Evolutionary conservation across 2,113 vertebrate genomes (phyloP).

Genomic region (Dicaeum eximium): DNA sequence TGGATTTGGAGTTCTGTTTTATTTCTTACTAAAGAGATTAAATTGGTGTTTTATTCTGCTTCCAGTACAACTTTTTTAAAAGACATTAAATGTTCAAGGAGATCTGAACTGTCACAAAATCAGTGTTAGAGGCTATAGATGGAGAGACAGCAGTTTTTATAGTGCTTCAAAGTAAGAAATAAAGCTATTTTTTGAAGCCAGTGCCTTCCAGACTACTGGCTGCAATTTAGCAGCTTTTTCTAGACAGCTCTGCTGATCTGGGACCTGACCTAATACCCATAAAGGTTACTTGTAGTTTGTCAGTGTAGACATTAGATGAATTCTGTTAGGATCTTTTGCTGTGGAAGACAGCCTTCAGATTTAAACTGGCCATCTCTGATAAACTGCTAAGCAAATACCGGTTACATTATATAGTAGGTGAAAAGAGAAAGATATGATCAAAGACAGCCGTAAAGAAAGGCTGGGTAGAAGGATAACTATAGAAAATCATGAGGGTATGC

Average conservation of each 20-base stretch:
- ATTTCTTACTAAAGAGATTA: not conserved
- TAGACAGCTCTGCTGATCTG: constrained; percentile 2
- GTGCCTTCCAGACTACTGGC: not conserved
- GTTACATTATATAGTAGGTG: not conserved
- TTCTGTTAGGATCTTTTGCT: not conserved
- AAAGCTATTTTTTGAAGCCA: not conserved
- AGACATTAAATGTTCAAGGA: not conserved
- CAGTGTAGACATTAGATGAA: not conserved
- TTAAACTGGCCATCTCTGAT: constrained; percentile 8
- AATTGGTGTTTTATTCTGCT: not conserved
- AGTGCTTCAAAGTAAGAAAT: not conserved
- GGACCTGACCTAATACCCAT: not conserved
- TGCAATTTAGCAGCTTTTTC: constrained; percentile 18
- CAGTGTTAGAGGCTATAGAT: not conserved
- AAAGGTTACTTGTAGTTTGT: constrained; percentile 6
- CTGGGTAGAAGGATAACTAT: not conserved
- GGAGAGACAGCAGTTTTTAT: not conserved
- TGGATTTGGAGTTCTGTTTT: not conserved
- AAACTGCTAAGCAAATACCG: constrained; percentile 25
- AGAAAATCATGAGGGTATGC: not conserved
- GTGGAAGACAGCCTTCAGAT: constrained; percentile 12
- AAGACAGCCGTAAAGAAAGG: not conserved
- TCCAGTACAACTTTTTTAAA: not conserved
- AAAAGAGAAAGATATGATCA: constrained; percentile 12
- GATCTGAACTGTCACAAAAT: not conserved